phyloP scores from a whole-genome alignment of 2,888 invertebrate species.

The Xestia ashworthii region DNA sequence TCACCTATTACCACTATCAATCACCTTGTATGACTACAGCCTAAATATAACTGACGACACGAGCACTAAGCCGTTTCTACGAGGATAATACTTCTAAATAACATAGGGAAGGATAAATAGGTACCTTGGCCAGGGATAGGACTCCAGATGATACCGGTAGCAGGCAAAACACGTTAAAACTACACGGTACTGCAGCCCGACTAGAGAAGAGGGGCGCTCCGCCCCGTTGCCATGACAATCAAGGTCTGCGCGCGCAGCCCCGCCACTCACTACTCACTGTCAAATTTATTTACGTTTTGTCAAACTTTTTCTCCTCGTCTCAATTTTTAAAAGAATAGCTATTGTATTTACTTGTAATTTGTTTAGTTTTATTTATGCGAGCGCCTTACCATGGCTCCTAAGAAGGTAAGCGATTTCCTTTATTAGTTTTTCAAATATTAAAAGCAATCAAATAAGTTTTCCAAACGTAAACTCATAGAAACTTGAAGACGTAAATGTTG shows the following conservation, averaged over 20 bases:
- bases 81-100: constrained; percentile 29
- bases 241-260: constrained; percentile 84
- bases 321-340: constrained; percentile 58
- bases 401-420: constrained; percentile 80
- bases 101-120: constrained; percentile 22
- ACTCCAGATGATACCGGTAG: constrained; percentile 28
- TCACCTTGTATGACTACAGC: constrained; percentile 5
- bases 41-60: constrained; percentile 32
- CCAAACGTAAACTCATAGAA: constrained; percentile 19
- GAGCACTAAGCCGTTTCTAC: background rate
- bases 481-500: constrained; percentile 10
- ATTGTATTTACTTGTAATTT: constrained; percentile 51
- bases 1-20: constrained; percentile 18
- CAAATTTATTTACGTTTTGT: constrained; percentile 79
- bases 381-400: constrained; percentile 80
- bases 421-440: background rate
- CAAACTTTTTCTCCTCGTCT: constrained; percentile 74
- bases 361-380: constrained; percentile 51
- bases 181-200: constrained; percentile 50
- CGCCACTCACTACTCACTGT: constrained; percentile 64
- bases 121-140: constrained; percentile 37
- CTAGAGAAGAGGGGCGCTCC: constrained; percentile 60
- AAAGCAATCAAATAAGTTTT: constrained; percentile 22
- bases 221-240: constrained; percentile 80
- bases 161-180: constrained; percentile 55